Conservation (phyloP, 1,140 invertebrate genomes). For the Procambarus clarkii region DNA sequence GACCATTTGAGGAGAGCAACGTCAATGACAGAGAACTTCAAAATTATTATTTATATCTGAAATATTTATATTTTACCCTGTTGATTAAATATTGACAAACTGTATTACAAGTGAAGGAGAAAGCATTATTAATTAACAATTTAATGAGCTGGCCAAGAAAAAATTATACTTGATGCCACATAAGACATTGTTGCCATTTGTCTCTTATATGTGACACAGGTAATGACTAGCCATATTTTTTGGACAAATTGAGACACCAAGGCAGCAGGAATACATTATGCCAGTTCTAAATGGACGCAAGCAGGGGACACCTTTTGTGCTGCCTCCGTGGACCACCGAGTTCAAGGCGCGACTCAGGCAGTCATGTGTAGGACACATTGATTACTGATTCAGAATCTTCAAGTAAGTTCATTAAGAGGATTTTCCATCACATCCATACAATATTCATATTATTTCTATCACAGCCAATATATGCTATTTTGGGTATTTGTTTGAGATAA, state of each 20-base stretch:
- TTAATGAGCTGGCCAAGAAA: background rate
- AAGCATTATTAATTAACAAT: background rate
- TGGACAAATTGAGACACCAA: background rate
- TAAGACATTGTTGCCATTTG: background rate
- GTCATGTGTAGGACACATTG: slow-evolving; percentile 68
- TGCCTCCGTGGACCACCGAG: slow-evolving; percentile 49
- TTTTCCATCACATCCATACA: slow-evolving; percentile 59
- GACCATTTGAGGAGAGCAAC: background rate
- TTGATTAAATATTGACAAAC: slow-evolving; percentile 5
- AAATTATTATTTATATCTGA: background rate
- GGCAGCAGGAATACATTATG: background rate
- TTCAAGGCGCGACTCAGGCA: slow-evolving; percentile 62
- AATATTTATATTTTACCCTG: background rate
- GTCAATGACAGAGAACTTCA: slow-evolving; percentile 5
- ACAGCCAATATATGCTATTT: slow-evolving; percentile 65
- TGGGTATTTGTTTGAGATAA: slow-evolving; percentile 54
- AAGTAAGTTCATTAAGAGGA: slow-evolving; percentile 25
- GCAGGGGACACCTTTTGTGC: slow-evolving; percentile 15
- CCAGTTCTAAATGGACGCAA: slow-evolving; percentile 8
- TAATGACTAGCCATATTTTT: slow-evolving; percentile 23
- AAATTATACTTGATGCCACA: background rate
- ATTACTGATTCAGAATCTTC: slow-evolving; percentile 69
- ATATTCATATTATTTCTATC: slow-evolving; percentile 63
- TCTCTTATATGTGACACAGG: background rate
- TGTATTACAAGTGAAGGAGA: background rate